phyloP scores from a whole-genome alignment of 2,113 vertebrate species.

The Edolisoma coerulescens region DNA sequence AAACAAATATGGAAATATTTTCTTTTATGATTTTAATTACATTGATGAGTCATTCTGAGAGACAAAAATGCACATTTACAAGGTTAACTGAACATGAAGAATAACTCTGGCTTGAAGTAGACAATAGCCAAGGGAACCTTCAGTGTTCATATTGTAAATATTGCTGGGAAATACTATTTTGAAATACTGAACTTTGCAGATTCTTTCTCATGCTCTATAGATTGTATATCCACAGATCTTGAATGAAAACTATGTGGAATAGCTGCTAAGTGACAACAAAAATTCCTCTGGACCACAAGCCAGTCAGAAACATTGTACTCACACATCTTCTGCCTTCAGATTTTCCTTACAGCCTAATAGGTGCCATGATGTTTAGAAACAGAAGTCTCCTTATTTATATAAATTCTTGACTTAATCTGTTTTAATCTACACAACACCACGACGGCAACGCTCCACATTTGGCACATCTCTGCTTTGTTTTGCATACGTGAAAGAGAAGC shows the following conservation, averaged over 20 bases:
- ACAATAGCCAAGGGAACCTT: neutral
- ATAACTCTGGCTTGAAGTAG: neutral
- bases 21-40: neutral
- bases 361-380: conserved; percentile 52
- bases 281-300: conserved; percentile 44
- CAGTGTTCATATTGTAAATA: neutral
- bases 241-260: conserved; percentile 42
- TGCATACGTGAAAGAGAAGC: conserved; percentile 19
- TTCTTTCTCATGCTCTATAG: conserved; percentile 26
- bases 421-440: conserved; percentile 46
- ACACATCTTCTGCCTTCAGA: conserved; percentile 62
- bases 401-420: conserved; percentile 17
- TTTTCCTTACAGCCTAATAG: conserved; percentile 56
- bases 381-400: conserved; percentile 51
- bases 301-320: conserved; percentile 66
- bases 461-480: neutral
- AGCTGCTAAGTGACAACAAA: conserved; percentile 69
- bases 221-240: conserved; percentile 22
- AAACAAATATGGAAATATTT: neutral
- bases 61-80: neutral
- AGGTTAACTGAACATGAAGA: neutral
- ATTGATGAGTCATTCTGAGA: neutral
- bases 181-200: neutral
- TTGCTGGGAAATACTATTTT: neutral
- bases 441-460: neutral